Evolutionary conservation across 2,113 vertebrate species (phyloP), one percentile per base, ranked within the genome.

Genomic region (Peromyscus maniculatus): DNA sequence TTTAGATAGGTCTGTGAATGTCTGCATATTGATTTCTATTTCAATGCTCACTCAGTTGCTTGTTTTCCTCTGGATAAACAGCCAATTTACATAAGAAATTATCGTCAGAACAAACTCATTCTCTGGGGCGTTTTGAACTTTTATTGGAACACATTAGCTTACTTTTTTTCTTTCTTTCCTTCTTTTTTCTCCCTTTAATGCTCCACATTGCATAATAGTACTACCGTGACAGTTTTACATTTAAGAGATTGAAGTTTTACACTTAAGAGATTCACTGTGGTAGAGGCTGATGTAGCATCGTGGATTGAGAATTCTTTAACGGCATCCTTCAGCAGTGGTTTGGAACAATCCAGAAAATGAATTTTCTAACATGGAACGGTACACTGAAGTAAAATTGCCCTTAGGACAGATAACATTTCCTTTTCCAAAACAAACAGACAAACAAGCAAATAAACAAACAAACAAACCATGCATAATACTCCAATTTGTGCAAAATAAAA

Each of bases 71-170:
- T 91, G 59, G 7, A 24, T 95, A 88, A 88, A 46, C 80, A 52
- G n/a, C 22, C 87, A 95, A 59, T 93, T 97, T 97, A 39, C 64
- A 75, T 91, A 83, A 79, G 62, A 95, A 98, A 93, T 97, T 94
- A 92, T 86, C 82, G 31, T 74, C 87, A 92, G 90, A 96, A 71
- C 43, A 94, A 87, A 95, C 92, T 94, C 52, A 91, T 92, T 97
- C 94, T 96, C 83, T 96, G 82, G 84, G 52, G 78, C 24, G 91
- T 84, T 97, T 89, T 94, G 55, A 94, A 93, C 31, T 96, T 97
- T 94, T 93, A 77, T 94, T 96, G 95, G 91, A 84, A 97, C 95
- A 74, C 78, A 79, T 77, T 87, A 80, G 17, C 36, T 91, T 77
- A 69, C n/a, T 75, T 80, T 78, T 78, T 89, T 59, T 22, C 1